phyloP scores from a whole-genome alignment of 23 tunicate species.

The Halocynthia aurantium region DNA sequence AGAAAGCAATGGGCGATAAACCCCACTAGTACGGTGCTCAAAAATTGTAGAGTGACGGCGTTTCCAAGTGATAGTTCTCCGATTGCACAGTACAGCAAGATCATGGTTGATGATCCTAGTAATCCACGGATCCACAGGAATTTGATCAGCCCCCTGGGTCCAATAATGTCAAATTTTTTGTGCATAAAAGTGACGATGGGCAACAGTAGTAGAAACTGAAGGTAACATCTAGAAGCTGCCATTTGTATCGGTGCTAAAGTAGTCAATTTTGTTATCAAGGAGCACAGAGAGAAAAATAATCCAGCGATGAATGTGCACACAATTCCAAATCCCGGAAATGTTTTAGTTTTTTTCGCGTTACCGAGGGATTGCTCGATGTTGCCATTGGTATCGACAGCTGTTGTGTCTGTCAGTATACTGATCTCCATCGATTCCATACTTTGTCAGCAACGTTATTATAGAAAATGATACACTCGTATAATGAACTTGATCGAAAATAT shows the following conservation, averaged over 20 bases:
- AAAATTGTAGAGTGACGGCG: conserved; percentile 41
- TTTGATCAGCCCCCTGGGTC: conserved; percentile 35
- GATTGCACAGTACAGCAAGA: conserved; percentile 31
- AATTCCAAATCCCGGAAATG: too few relatives aligned
- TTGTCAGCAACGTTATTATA: too few relatives aligned
- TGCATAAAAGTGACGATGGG: conserved; percentile 22
- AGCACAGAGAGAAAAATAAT: too few relatives aligned
- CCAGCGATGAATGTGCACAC: too few relatives aligned
- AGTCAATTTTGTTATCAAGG: too few relatives aligned
- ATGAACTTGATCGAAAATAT: too few relatives aligned
- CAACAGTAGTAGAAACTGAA: conserved; percentile 27
- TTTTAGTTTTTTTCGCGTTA: too few relatives aligned
- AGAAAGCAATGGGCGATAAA: conserved; percentile 16
- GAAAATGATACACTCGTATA: too few relatives aligned
- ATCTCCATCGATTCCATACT: too few relatives aligned
- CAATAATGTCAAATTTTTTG: conserved; percentile 15
- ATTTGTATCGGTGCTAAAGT: conserved; percentile 3
- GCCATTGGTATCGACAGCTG: too few relatives aligned
- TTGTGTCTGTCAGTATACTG: too few relatives aligned
- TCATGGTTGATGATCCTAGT: conserved; percentile 22
- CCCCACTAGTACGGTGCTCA: conserved; percentile 28
- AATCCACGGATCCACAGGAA: conserved; percentile 32
- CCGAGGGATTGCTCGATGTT: too few relatives aligned
- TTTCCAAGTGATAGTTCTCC: conserved; percentile 35
- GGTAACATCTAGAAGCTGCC: conserved; percentile 16